phyloP scores from a whole-genome alignment of 2,888 invertebrate genomes.

The Ophion slaviceki region DNA sequence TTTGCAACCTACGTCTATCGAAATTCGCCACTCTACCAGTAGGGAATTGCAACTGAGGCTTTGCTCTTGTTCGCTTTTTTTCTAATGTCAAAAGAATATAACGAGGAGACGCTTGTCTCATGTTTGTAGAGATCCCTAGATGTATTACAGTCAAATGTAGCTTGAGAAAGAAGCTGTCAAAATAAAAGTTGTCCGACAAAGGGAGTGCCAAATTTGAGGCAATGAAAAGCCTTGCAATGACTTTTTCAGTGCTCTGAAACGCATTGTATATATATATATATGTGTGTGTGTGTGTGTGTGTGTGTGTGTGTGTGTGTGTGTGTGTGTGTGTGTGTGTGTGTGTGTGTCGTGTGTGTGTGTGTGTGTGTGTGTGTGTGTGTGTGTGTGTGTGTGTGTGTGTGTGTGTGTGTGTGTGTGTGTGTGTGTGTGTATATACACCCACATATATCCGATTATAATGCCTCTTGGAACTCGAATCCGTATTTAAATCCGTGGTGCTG shows the following conservation, averaged over 20 bases:
- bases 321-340: not conserved
- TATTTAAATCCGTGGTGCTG: slow-evolving; percentile 41
- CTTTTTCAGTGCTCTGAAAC: slow-evolving; percentile 4
- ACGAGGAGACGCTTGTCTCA: slow-evolving; percentile 38
- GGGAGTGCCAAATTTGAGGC: slow-evolving; percentile 51
- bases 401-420: not conserved
- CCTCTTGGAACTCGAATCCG: slow-evolving; percentile 44
- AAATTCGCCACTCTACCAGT: not conserved
- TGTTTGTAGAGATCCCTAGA: slow-evolving; percentile 60
- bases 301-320: not conserved
- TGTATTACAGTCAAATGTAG: slow-evolving; percentile 11
- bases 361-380: not conserved
- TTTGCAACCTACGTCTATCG: too few relatives aligned
- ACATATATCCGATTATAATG: slow-evolving; percentile 60
- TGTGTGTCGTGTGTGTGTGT: not conserved
- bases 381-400: not conserved
- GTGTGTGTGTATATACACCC: not conserved
- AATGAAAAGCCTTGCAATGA: slow-evolving; percentile 10
- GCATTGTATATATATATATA: slow-evolving; percentile 22
- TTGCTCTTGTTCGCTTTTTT: slow-evolving; percentile 52
- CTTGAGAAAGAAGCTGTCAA: slow-evolving; percentile 26
- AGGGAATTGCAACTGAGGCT: slow-evolving; percentile 34
- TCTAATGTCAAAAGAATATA: slow-evolving; percentile 63
- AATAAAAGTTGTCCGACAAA: slow-evolving; percentile 52
- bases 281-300: not conserved